Conservation (phyloP, 2,888 invertebrate genomes). For the Melitaea athalia region DNA sequence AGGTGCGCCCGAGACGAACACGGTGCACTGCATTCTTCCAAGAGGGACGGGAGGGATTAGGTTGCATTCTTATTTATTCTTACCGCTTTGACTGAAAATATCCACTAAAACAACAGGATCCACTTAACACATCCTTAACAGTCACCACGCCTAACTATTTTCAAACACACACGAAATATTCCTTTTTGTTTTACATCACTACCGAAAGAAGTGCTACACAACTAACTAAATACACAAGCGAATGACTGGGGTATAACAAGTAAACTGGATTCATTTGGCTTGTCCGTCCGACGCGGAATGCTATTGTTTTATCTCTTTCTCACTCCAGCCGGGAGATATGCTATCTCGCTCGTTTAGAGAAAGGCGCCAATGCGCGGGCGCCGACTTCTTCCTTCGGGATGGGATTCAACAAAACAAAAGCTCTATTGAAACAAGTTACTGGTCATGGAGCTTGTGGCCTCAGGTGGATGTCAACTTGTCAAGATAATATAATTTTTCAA, state of each 20-base stretch:
- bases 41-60: constrained; percentile 76
- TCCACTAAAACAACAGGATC: constrained; percentile 35
- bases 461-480: constrained; percentile 69
- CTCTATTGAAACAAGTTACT: constrained; percentile 75
- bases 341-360: constrained; percentile 64
- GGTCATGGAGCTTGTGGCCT: constrained; percentile 64
- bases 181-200: constrained; percentile 75
- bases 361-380: constrained; percentile 80
- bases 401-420: constrained; percentile 73
- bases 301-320: constrained; percentile 66
- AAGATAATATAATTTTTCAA: constrained; percentile 63
- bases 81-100: constrained; percentile 62
- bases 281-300: constrained; percentile 68
- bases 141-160: constrained; percentile 56
- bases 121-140: constrained; percentile 57
- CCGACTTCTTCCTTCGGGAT: constrained; percentile 77
- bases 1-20: constrained; percentile 72
- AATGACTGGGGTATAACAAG: constrained; percentile 65
- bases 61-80: constrained; percentile 76
- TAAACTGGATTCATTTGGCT: constrained; percentile 75
- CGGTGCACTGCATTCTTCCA: constrained; percentile 75
- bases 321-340: constrained; percentile 40
- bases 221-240: constrained; percentile 57
- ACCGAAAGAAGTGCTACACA: constrained; percentile 49
- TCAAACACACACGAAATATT: constrained; percentile 54